Base-by-base conservation (phyloP, 2,797 vertebrate species). In the Melanotaenia trifasciata region DNA sequence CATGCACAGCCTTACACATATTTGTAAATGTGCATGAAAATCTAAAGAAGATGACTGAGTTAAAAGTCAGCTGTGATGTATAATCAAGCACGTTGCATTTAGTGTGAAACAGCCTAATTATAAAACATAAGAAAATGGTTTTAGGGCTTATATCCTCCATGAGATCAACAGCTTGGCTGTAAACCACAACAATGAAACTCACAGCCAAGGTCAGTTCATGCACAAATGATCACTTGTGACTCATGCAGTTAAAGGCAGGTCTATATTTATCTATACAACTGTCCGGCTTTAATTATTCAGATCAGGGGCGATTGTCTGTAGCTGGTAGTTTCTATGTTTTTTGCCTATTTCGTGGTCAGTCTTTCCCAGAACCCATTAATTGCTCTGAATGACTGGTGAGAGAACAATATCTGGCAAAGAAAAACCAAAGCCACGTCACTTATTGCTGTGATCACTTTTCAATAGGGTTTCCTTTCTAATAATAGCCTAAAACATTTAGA, bases 241-340 rank as follows among this genome's bases (percentile, higher is more conserved):
- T 74, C 58, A 4, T 61, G 77, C 74, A 67, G 76, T 83, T 83
- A 76, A 64, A 86, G 79, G 68, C 72, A 77, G 65, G 40, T 80
- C 74, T 73, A 58, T 89, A 86, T 90, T 81, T 87, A 66, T 88
- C 70, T 75, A 67, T 57, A 62, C 76, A 70, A 82, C 74, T 76
- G 73, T 69, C 24, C 81, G 74, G 70, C 84, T 83, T 92, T 76
- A 89, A 86, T 87, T 84, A 89, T 92, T 93, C 35, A 90, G 83
- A 71, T 67, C 62, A 70, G 13, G 45, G 33, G 53, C 33, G 58
- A 78, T 57, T 71, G 73, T 74, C 58, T 78, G 63, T 36, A 66
- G 67, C 74, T 71, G 62, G 64, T 67, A n/a, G 74, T 67, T 72
- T 47, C 57, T 60, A 70, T 65, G 47, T 60, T 64, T 59, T 84